Base-by-base conservation (phyloP, 2,888 invertebrate genomes). In the Hylaea fasciaria region DNA sequence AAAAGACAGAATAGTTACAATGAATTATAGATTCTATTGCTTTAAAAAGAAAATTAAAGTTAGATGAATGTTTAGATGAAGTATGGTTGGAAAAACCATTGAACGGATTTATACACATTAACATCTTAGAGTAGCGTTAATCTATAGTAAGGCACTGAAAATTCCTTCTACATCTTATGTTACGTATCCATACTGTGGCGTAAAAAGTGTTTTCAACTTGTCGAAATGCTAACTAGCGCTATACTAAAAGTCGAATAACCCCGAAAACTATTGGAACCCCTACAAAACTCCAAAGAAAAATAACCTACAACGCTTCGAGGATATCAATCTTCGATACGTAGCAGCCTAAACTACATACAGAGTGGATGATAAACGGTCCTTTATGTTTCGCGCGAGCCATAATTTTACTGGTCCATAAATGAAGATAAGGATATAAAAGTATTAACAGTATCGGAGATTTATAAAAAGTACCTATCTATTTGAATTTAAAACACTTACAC, bases 321-420 rank as follows among this genome's bases (percentile, higher is more conserved):
- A 80, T 85, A 88, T 87, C 85, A 86, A 87, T 88, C 87, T 86
- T 82, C 78, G 77, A 86, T 85, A 85, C 81, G 78, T 81, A 77
- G 77, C 81, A 77, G 78, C 77, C 78, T 85, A 85, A 82, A 86
- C 82, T 82, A 81, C 83, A 78, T 77, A 81, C 77, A 69, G 78
- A 83, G 82, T 77, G 82, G 83, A 87, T 87, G 86, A 87, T 89
- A 88, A 89, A 88, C 85, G 80, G 78, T 67, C 80, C 80, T 83
- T 84, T 86, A 85, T 86, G 81, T 83, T 85, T 82, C 80, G 82
- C 82, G 74, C 78, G 78, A 75, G 81, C 78, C 80, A 82, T 86
- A 87, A 87, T 88, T 89, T 88, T 84, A 87, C 85, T 84, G 84
- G 83, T 83, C 87, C 86, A 86, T 89, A 87, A 87, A 88, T 86